Evolutionary conservation across 2,113 vertebrate species (phyloP).

Genomic region (Neodon shergylaensis): DNA sequence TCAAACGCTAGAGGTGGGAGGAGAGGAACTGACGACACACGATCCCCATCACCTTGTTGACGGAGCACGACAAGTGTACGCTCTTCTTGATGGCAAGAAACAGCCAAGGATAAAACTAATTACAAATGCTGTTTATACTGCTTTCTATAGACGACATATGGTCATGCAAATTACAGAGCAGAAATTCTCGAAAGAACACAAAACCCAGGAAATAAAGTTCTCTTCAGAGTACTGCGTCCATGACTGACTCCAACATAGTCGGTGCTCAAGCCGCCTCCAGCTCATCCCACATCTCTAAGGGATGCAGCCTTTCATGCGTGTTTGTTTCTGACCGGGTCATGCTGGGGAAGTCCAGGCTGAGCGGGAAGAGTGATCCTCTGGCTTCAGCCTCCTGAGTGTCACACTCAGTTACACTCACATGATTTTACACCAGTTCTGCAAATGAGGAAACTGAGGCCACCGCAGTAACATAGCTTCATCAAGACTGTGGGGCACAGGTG

Average conservation of each 20-base stretch:
- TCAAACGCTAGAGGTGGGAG: conserved; percentile 14
- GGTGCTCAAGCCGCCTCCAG: background rate
- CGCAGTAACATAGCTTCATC: no score
- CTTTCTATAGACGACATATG: background rate
- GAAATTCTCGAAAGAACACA: background rate
- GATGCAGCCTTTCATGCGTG: no score
- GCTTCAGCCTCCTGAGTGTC: background rate
- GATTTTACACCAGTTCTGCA: background rate
- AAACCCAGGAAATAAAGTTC: background rate
- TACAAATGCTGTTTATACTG: background rate
- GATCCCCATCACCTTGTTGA: conserved; percentile 18
- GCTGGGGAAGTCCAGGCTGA: background rate
- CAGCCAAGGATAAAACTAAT: background rate
- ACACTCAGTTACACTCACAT: background rate
- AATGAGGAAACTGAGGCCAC: background rate
- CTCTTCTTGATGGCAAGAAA: background rate
- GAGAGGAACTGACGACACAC: background rate
- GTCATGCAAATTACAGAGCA: background rate
- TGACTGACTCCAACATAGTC: no score
- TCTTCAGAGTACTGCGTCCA: background rate
- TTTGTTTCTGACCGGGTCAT: background rate
- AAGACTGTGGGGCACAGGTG: background rate
- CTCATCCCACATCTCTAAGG: background rate
- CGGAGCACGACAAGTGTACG: background rate
- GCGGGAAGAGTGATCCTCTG: background rate